These are phyloP conservation scores for Dicrostonyx torquatus DNA, from an alignment of 2,797 vertebrate genomes.

Conservation along the genomic window DNA sequence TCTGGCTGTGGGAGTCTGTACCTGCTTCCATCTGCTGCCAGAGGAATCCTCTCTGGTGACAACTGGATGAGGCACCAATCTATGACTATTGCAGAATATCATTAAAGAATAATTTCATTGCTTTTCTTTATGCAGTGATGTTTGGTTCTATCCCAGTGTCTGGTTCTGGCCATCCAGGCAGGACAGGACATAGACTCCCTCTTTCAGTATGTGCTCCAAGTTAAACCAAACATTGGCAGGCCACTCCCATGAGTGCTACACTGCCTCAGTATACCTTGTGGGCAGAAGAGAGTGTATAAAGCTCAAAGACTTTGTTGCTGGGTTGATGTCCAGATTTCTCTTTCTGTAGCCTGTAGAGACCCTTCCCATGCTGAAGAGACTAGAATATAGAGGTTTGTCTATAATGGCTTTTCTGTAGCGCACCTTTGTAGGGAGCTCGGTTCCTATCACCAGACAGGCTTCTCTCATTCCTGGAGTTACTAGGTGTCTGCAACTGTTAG, in stretches of 20 bases:
- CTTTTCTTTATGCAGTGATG: background rate
- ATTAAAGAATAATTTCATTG: background rate
- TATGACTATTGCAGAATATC: too few species aligned
- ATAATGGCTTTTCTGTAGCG: too few species aligned
- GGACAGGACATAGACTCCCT: too few species aligned
- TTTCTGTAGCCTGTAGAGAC: background rate
- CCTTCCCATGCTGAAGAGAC: background rate
- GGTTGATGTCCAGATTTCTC: background rate
- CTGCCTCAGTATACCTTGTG: background rate
- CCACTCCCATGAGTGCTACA: too few species aligned
- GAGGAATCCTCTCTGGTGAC: background rate
- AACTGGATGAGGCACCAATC: background rate
- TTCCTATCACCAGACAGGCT: fast-evolving
- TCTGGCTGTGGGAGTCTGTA: background rate
- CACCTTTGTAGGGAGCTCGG: background rate
- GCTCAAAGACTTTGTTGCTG: background rate
- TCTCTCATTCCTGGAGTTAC: background rate
- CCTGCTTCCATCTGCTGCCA: background rate
- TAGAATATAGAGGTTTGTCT: background rate
- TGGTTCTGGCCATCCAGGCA: background rate
- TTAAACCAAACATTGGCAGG: background rate
- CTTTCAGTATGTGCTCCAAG: background rate
- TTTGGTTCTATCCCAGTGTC: background rate
- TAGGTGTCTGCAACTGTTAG: background rate
- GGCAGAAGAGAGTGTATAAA: background rate